Evolutionary conservation across 2,113 vertebrate genomes (phyloP), one percentile per base, ranked within the genome.

Genomic region (Ochotona princeps): DNA sequence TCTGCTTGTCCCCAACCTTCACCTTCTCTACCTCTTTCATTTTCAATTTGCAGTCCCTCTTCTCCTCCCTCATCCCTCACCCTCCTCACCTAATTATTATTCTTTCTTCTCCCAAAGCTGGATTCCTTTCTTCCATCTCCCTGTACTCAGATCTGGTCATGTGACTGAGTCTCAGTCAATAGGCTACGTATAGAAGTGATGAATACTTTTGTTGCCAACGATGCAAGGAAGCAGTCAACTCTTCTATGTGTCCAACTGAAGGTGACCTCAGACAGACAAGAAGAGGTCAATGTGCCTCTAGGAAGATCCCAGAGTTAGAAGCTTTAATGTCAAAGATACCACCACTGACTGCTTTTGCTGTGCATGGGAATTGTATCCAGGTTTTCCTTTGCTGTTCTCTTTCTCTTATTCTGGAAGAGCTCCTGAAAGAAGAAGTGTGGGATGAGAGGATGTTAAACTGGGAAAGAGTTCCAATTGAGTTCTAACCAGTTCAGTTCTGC

Each of bases 301-400:
- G 12, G 1, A 54, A 74, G 11, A 28, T 10, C 18, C 23, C 73
- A 35, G 38, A 51, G 20, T 95, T n/a, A 72, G 47, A 21, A 72
- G 25, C 87, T 95, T 90, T 60, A 78, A 67, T 32, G 76, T 87
- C 73, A 87, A 72, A 93, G 84, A 89, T 25, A 66, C 18, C 60
- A 51, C 32, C 38, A 81, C 13, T 66, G 18, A 66, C 35, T 76
- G 70, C 38, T 18, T 79, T 73, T 80, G 7, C 4, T 65, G 38
- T 47, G 67, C 32, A 49, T 47, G 57, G 54, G 76, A 72, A 93
- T 72, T 87, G 76, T 72, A 25, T 57, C 63, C 49, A 70, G 32
- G 7, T 94, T 82, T 69, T 57, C 35, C 4, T 74, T 83, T 67
- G 57, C n/a, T 63, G 7, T 38, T 83, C 51, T 3, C 72, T 60